phyloP scores from a whole-genome alignment of 2,113 vertebrate genomes.

The Cichladusa arquata region DNA sequence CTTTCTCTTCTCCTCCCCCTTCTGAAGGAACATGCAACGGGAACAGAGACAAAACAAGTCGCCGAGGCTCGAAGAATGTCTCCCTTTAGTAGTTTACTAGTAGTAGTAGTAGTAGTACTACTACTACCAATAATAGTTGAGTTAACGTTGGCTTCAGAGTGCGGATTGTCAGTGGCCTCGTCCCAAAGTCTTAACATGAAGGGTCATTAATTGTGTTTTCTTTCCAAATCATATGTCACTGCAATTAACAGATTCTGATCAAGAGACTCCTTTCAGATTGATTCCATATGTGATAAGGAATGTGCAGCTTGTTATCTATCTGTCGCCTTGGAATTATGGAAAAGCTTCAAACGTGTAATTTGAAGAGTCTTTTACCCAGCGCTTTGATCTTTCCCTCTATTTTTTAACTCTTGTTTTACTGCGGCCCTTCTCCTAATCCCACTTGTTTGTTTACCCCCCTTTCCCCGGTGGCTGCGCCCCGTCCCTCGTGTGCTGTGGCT shows the following conservation, averaged over 20 bases:
- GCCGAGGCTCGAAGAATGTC: neutral
- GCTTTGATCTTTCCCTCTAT: constrained; percentile 78
- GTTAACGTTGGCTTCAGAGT: constrained; percentile 52
- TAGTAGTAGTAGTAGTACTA: neutral
- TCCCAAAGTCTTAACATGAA: constrained; percentile 57
- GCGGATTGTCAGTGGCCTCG: constrained; percentile 37
- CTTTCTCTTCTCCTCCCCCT: neutral
- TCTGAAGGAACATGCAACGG: constrained; percentile 16
- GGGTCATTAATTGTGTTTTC: constrained; percentile 80
- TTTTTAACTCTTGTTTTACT: constrained; percentile 70
- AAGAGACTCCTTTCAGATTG: constrained; percentile 75
- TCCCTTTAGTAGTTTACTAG: constrained; percentile 47
- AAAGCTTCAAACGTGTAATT: constrained; percentile 84
- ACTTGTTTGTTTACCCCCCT: constrained; percentile 25
- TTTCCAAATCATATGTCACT: constrained; percentile 78
- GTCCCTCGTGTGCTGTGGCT: neutral
- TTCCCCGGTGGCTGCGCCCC: neutral
- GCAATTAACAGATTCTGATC: constrained; percentile 81
- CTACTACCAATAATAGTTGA: neutral
- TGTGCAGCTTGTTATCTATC: constrained; percentile 75
- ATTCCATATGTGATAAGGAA: constrained; percentile 83
- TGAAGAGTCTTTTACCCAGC: constrained; percentile 80
- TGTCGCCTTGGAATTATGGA: constrained; percentile 79
- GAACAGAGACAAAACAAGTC: constrained; percentile 46
- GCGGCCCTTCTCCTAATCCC: constrained; percentile 50